Conservation (phyloP, 2,113 vertebrate genomes). For the Malurus melanocephalus region DNA sequence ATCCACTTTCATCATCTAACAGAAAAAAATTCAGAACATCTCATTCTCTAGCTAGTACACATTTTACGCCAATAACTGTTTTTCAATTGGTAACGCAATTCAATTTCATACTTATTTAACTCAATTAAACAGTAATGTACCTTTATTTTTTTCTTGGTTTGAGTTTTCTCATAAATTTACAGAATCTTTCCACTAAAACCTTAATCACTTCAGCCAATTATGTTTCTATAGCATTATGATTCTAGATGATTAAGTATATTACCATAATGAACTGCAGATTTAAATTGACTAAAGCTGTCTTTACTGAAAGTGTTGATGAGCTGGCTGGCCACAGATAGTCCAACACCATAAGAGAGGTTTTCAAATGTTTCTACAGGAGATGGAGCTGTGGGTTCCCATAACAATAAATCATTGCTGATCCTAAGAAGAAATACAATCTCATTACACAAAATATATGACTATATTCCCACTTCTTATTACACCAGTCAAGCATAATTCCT, state of each 20-base stretch:
- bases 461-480: neutral
- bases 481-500: neutral
- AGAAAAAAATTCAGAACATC: slow-evolving; percentile 11
- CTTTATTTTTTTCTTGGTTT: neutral
- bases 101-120: neutral
- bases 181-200: neutral
- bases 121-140: neutral
- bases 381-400: slow-evolving; percentile 97
- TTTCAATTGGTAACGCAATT: neutral
- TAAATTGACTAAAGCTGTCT: slow-evolving; percentile 90
- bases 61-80: neutral
- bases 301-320: slow-evolving; percentile 93
- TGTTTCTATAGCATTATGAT: neutral
- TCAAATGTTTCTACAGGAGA: slow-evolving; percentile 97
- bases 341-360: slow-evolving; percentile 90
- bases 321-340: slow-evolving; percentile 95
- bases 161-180: neutral
- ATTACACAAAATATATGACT: neutral
- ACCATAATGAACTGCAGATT: slow-evolving; percentile 89
- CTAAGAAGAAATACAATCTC: slow-evolving; percentile 68
- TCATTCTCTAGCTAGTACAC: neutral
- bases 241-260: slow-evolving; percentile 47
- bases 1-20: slow-evolving; percentile 93
- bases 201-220: neutral
- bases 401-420: slow-evolving; percentile 92